A percentile compares a stretch with the other conserved stretches of the same genome.
phyloP scores from a whole-genome alignment of 1,140 invertebrate genomes.

The Macrocentrus cingulum region DNA sequence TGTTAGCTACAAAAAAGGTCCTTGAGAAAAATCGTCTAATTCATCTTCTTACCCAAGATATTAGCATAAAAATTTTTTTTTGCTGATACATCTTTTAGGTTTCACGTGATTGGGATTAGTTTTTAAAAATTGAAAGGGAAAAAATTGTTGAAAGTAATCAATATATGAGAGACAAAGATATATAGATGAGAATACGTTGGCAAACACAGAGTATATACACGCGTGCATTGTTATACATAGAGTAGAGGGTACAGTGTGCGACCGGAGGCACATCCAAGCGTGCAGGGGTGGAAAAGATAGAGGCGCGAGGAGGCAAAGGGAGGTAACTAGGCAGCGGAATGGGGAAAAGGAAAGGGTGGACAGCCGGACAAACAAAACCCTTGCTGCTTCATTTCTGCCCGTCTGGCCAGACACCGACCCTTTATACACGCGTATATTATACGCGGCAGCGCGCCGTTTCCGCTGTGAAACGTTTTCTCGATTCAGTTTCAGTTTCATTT shows the following conservation, averaged over 20 bases:
- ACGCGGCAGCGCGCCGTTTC: constrained; percentile 35
- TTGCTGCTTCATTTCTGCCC: constrained; percentile 58
- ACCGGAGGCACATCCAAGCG: constrained; percentile 17
- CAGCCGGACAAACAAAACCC: constrained; percentile 60
- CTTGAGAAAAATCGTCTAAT: too few relatives aligned
- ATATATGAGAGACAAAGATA: constrained; percentile 49
- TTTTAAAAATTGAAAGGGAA: too few relatives aligned
- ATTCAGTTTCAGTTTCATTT: constrained; percentile 32
- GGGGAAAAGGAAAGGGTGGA: constrained; percentile 48
- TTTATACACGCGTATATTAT: constrained; percentile 36
- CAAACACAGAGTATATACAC: constrained; percentile 48
- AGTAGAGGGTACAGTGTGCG: constrained; percentile 26
- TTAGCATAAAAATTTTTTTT: too few relatives aligned
- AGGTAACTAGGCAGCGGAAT: constrained; percentile 25
- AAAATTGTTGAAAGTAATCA: constrained; percentile 54
- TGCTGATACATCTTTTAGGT: too few relatives aligned
- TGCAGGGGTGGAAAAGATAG: too few relatives aligned
- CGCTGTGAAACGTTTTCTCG: constrained; percentile 35
- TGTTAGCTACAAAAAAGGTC: too few relatives aligned
- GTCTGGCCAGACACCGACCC: constrained; percentile 56
- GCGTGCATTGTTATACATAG: constrained; percentile 52
- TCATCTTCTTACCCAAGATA: too few relatives aligned
- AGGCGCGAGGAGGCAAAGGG: constrained; percentile 29
- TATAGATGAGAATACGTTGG: constrained; percentile 48
- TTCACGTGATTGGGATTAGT: too few relatives aligned